Evolutionary conservation across 2,113 vertebrate genomes (phyloP).

Genomic region (Antennarius striatus): DNA sequence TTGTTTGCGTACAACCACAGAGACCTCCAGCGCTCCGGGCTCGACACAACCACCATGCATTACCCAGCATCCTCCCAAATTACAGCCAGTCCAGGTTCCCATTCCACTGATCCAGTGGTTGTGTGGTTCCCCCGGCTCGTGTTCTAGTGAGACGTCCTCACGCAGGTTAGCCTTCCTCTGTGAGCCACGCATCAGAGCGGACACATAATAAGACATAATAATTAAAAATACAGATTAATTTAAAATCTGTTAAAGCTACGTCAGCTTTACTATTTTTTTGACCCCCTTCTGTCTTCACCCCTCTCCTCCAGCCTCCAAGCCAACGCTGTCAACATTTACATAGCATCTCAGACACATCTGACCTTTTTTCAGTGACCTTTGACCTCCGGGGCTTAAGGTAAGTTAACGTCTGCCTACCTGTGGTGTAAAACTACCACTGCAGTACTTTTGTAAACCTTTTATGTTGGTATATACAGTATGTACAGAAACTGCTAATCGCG

Average conservation of each 20-base stretch:
- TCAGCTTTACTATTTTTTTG: conserved; percentile 38
- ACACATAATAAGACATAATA: conserved; percentile 1
- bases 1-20: conserved; percentile 79
- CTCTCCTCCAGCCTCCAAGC: conserved; percentile 16
- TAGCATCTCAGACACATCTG: conserved; percentile 45
- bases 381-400: conserved; percentile 63
- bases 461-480: background rate
- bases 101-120: conserved; percentile 78
- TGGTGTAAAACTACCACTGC: conserved; percentile 4
- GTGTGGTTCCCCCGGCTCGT: conserved; percentile 74
- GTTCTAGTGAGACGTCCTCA: conserved; percentile 72
- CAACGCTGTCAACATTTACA: conserved; percentile 48
- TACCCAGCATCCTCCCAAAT: conserved; percentile 78
- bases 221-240: too few species aligned
- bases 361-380: conserved; percentile 53
- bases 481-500: too few species aligned
- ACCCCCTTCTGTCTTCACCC: conserved; percentile 9
- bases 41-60: conserved; percentile 80
- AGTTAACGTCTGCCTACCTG: conserved; percentile 46
- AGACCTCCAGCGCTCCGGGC: conserved; percentile 71
- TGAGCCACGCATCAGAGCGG: conserved; percentile 48
- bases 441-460: background rate
- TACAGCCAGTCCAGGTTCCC: conserved; percentile 76
- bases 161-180: conserved; percentile 63
- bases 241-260: conserved; percentile 12